Conservation (phyloP, 2,113 vertebrate species). For the Gallinago undulata region DNA sequence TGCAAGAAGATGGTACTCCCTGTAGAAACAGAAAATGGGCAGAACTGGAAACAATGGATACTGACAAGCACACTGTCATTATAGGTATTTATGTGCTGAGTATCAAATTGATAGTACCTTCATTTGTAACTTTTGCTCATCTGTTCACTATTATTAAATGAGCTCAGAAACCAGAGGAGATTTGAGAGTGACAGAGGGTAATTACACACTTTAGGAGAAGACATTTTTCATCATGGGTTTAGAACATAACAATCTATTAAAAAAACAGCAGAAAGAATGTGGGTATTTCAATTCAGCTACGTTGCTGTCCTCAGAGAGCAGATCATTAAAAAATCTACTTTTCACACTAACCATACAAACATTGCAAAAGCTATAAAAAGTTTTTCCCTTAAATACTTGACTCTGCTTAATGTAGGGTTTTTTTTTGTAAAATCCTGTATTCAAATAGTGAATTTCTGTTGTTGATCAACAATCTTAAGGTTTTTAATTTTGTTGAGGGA, state of each 20-base stretch:
- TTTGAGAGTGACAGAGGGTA: conserved; percentile 77
- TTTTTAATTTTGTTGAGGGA: background rate
- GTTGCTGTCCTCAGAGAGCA: background rate
- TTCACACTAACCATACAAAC: background rate
- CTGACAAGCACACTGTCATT: conserved; percentile 78
- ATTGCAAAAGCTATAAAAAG: background rate
- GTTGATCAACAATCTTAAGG: background rate
- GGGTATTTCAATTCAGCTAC: conserved; percentile 15
- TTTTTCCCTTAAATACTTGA: background rate
- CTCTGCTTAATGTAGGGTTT: background rate
- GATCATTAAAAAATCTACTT: background rate
- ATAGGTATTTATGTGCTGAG: conserved; percentile 76
- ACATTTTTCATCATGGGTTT: conserved; percentile 71
- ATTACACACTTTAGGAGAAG: conserved; percentile 77
- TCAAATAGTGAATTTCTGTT: background rate
- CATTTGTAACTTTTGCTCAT: conserved; percentile 80
- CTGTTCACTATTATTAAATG: conserved; percentile 78
- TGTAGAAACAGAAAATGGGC: conserved; percentile 65
- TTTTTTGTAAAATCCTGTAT: background rate
- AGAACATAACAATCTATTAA: conserved; percentile 65
- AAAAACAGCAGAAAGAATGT: conserved; percentile 27
- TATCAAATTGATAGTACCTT: conserved; percentile 76
- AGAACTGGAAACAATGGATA: conserved; percentile 75
- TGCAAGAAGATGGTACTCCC: conserved; percentile 35
- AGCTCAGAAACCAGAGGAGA: conserved; percentile 76